phyloP scores from a whole-genome alignment of 2,113 vertebrate genomes.

The Prunella himalayana region DNA sequence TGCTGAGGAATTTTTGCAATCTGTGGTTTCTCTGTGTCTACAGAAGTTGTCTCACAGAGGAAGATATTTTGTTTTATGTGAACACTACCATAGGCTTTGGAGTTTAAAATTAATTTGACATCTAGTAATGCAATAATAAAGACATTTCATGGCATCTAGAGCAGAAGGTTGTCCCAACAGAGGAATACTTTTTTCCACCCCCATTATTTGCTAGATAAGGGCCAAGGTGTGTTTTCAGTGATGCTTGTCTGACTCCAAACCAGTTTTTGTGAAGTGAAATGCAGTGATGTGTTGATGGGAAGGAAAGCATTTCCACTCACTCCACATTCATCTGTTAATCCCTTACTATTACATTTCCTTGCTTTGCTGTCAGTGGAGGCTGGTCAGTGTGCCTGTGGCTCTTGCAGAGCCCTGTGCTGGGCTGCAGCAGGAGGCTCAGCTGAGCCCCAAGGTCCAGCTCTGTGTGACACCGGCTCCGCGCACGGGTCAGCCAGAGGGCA shows the following conservation, averaged over 20 bases:
- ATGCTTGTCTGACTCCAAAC: background rate
- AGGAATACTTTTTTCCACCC: background rate
- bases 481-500: background rate
- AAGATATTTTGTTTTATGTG: background rate
- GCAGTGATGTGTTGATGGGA: accelerated
- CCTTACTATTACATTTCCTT: background rate
- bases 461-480: accelerated
- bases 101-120: background rate
- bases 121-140: background rate
- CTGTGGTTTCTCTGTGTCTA: background rate
- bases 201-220: background rate
- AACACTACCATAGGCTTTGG: background rate
- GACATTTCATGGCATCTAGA: background rate
- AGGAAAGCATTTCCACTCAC: background rate
- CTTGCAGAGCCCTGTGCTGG: background rate
- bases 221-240: background rate
- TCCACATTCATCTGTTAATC: background rate
- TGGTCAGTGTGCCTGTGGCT: background rate
- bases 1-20: background rate
- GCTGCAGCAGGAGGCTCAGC: background rate
- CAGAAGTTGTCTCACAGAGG: background rate
- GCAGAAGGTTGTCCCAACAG: background rate
- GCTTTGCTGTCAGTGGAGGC: background rate
- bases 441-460: too few species aligned
- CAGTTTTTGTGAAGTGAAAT: background rate